Conservation (phyloP, 2,113 vertebrate species). For the Xiphophorus hellerii region DNA sequence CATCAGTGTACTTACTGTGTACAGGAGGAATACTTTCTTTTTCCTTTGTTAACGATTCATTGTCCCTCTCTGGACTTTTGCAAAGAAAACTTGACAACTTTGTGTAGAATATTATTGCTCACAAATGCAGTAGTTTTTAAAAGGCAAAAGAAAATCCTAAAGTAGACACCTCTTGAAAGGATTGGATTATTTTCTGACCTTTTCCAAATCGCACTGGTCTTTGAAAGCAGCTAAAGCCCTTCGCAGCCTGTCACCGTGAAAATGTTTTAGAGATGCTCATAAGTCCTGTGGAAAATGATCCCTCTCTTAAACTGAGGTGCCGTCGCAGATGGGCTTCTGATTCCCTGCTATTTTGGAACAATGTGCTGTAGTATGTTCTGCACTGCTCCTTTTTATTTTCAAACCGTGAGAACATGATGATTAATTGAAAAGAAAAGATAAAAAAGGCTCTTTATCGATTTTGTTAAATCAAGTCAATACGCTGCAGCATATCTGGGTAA, state of each 20-base stretch:
- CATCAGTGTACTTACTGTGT: constrained; percentile 6
- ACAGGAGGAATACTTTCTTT: constrained; percentile 19
- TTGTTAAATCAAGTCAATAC: background rate
- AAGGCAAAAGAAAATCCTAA: constrained; percentile 13
- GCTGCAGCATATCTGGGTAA: constrained; percentile 39
- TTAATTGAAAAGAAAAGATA: background rate
- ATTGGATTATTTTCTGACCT: constrained; percentile 58
- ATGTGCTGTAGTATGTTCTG: background rate
- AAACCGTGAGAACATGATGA: background rate
- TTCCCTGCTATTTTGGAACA: constrained; percentile 7
- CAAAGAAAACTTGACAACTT: constrained; percentile 31
- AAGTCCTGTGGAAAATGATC: constrained; percentile 38
- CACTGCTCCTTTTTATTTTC: background rate
- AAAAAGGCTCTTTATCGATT: constrained; percentile 4
- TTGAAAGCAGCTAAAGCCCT: constrained; percentile 58
- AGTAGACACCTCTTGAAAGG: constrained; percentile 44
- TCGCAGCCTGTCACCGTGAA: constrained; percentile 33
- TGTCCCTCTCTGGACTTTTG: constrained; percentile 24
- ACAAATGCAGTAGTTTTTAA: constrained; percentile 37
- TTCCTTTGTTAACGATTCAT: constrained; percentile 9
- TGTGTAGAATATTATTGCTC: constrained; percentile 32
- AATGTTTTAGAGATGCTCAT: constrained; percentile 45
- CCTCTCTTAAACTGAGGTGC: constrained; percentile 14
- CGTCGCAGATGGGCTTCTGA: constrained; percentile 14
- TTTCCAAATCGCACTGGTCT: constrained; percentile 51